phyloP scores from a whole-genome alignment of 2,888 invertebrate genomes.

The Amphipyra berbera region DNA sequence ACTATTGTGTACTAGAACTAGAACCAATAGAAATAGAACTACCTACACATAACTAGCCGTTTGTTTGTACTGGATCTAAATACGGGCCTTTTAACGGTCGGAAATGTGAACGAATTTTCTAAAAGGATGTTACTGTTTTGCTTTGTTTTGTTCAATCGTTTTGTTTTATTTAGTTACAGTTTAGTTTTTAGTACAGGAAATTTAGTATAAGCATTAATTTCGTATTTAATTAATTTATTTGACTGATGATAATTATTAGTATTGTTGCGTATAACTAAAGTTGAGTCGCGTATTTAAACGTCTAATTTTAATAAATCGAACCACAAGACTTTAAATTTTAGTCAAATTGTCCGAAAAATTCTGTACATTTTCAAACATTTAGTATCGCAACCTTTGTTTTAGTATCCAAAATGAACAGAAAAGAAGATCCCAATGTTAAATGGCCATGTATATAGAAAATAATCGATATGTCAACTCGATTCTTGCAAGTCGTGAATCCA shows the following conservation, averaged over 20 bases:
- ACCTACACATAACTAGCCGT: slow-evolving; percentile 24
- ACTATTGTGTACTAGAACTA: slow-evolving; percentile 70
- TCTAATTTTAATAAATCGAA: no score
- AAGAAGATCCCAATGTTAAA: slow-evolving; percentile 27
- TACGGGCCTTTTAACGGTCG: slow-evolving; percentile 33
- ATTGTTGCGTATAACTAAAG: no score
- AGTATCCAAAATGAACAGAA: slow-evolving; percentile 5
- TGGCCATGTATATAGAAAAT: slow-evolving; percentile 53
- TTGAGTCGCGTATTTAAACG: no score
- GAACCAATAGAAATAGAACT: slow-evolving; percentile 21
- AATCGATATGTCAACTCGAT: slow-evolving; percentile 70
- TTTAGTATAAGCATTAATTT: no score
- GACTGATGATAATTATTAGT: no score
- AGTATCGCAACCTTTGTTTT: background rate
- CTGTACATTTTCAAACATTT: no score
- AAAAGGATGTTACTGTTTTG: no score
- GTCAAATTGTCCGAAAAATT: no score
- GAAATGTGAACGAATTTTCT: slow-evolving; percentile 11
- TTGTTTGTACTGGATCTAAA: slow-evolving; percentile 38
- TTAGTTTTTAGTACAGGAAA: background rate
- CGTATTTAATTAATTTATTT: no score
- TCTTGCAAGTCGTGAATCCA: slow-evolving; percentile 71
- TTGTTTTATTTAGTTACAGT: background rate
- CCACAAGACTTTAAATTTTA: no score
- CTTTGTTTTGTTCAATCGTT: background rate